Evolutionary conservation across 23 tunicate genomes (phyloP).

Genomic region (Trididemnum miniatum): DNA sequence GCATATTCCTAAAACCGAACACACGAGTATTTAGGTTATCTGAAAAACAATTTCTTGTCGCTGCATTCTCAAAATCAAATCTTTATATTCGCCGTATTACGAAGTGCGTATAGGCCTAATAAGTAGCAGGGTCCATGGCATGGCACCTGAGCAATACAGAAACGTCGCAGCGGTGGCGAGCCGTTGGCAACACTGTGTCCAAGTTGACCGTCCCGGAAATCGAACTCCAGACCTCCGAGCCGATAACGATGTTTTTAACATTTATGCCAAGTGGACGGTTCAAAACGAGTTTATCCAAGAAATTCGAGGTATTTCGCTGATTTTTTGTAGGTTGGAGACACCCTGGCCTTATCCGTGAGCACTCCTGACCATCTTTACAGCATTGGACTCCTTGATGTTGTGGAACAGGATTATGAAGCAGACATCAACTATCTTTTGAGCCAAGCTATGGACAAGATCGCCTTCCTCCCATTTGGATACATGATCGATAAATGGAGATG

Average conservation of each 20-base stretch:
- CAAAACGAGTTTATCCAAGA: neutral
- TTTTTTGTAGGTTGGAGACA: conserved; percentile 88
- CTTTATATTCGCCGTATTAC: no score
- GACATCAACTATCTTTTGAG: conserved; percentile 95
- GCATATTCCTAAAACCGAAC: no score
- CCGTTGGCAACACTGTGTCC: neutral
- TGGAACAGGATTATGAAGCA: conserved; percentile 61
- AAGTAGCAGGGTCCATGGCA: no score
- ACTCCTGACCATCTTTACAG: conserved; percentile 76
- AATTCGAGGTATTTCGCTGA: neutral
- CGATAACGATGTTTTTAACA: neutral
- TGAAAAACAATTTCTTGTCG: no score
- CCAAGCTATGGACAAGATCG: conserved; percentile 90
- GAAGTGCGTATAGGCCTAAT: no score
- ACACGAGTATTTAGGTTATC: no score
- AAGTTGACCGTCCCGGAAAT: neutral
- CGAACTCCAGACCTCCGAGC: neutral
- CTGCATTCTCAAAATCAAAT: no score
- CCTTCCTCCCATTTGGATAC: conserved; percentile 99
- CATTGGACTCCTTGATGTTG: conserved; percentile 61
- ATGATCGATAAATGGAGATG: conserved; percentile 97
- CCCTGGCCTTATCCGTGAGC: conserved; percentile 85
- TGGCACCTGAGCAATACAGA: neutral
- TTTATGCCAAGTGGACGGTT: neutral
- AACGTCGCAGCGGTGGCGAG: neutral